Evolutionary conservation across 2,113 vertebrate species (phyloP).

Genomic region (human): DNA sequence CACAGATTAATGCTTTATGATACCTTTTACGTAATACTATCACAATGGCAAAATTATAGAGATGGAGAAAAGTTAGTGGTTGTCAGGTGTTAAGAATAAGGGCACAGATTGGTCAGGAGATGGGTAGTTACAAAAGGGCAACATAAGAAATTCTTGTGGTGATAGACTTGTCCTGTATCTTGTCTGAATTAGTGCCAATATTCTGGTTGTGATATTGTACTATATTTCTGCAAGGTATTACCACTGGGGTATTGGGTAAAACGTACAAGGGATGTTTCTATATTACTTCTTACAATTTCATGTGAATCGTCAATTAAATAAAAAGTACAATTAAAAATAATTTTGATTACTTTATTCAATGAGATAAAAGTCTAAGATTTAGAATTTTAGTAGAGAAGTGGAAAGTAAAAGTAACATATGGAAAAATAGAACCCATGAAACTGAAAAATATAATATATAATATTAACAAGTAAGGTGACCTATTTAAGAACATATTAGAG

Average conservation of each 20-base stretch:
- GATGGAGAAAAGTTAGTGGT: neutral
- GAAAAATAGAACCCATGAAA: neutral
- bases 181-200: neutral
- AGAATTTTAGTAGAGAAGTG: neutral
- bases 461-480: neutral
- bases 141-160: neutral
- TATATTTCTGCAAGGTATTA: neutral
- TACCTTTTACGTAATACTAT: neutral
- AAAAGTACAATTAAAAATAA: neutral
- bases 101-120: neutral
- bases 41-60: neutral
- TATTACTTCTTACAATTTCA: neutral
- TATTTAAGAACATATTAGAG: neutral
- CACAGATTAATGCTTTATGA: neutral
- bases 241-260: neutral
- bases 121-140: neutral
- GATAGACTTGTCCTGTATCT: neutral
- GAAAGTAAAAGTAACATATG: neutral
- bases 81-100: neutral
- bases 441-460: neutral
- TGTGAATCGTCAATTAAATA: neutral
- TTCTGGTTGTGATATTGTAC: neutral
- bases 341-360: neutral
- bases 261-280: neutral
- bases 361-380: neutral